These are phyloP conservation scores for Caenorhabditis tropicalis DNA, from an alignment of 1,140 invertebrate species.

Conservation along the genomic window DNA sequence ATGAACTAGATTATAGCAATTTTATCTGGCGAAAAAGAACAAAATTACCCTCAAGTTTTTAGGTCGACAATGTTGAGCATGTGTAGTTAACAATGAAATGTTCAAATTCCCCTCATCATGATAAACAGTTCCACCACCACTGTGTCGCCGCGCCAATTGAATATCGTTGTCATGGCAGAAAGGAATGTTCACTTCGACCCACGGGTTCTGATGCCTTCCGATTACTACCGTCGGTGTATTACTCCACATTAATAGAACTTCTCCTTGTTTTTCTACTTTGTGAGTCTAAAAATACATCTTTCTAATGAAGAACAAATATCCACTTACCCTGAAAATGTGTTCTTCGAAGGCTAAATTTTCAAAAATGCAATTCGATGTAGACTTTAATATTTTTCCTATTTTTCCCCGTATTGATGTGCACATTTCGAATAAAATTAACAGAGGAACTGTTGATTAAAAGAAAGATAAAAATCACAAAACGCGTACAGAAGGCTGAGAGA, in stretches of 20 bases:
- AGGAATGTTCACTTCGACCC: slow-evolving; percentile 84
- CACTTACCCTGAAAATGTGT: background rate
- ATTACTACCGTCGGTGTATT: slow-evolving; percentile 93
- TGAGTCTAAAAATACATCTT: slow-evolving; percentile 63
- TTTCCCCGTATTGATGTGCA: background rate
- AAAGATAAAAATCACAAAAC: too few species aligned
- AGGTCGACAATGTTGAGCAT: slow-evolving; percentile 63
- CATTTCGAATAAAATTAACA: background rate
- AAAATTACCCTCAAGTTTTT: slow-evolving; percentile 61
- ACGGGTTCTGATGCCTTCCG: slow-evolving; percentile 95
- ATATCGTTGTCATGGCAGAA: slow-evolving; percentile 60
- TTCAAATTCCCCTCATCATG: slow-evolving; percentile 79
- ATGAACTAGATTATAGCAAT: background rate
- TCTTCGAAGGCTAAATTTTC: slow-evolving; percentile 70
- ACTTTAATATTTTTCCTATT: background rate
- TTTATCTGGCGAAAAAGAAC: too few species aligned
- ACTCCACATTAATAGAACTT: slow-evolving; percentile 71
- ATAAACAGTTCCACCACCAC: slow-evolving; percentile 95
- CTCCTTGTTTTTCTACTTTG: slow-evolving; percentile 57
- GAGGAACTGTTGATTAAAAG: too few species aligned
- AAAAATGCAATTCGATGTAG: slow-evolving; percentile 62
- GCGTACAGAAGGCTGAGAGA: too few species aligned
- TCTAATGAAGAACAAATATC: background rate
- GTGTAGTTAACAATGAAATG: slow-evolving; percentile 64
- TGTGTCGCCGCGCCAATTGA: slow-evolving; percentile 82